Percentiles rank a stretch among this genome's conserved stretches.
phyloP scores from a whole-genome alignment of 64 coral and sea anemone genomes.

The Montipora sp. region DNA sequence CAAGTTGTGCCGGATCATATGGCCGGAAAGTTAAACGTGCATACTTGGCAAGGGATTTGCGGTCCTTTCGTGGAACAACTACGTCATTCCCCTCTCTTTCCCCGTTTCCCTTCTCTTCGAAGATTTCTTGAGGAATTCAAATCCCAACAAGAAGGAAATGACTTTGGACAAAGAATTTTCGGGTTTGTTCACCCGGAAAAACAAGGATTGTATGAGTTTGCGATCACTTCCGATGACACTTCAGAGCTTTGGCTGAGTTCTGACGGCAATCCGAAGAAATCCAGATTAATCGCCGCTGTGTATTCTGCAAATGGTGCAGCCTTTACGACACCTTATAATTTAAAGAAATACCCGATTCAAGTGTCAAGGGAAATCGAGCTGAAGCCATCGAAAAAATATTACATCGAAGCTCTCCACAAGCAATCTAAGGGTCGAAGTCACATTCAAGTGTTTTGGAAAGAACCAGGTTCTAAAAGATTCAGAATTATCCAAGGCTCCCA shows the following conservation, averaged over 20 bases:
- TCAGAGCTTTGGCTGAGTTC: slow-evolving; percentile 91
- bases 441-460: slow-evolving; percentile 84
- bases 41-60: slow-evolving; percentile 86
- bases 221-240: slow-evolving; percentile 84
- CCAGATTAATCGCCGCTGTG: slow-evolving; percentile 82
- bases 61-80: slow-evolving; percentile 80
- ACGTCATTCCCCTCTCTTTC: slow-evolving; percentile 84
- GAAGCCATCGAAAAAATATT: slow-evolving; percentile 70
- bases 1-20: slow-evolving; percentile 77
- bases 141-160: slow-evolving; percentile 62
- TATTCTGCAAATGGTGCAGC: slow-evolving; percentile 57
- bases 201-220: slow-evolving; percentile 77
- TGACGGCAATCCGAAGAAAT: slow-evolving; percentile 73
- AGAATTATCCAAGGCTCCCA: slow-evolving; percentile 52
- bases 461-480: slow-evolving; percentile 51
- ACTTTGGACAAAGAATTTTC: slow-evolving; percentile 87
- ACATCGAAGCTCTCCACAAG: slow-evolving; percentile 87
- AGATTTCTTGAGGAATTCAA: slow-evolving; percentile 60
- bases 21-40: slow-evolving; percentile 75
- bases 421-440: slow-evolving; percentile 74
- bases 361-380: slow-evolving; percentile 70
- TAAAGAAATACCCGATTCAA: slow-evolving; percentile 70
- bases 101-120: slow-evolving; percentile 64
- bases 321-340: slow-evolving; percentile 57
- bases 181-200: slow-evolving; percentile 73